phyloP scores from a whole-genome alignment of 2,797 vertebrate species.

The Glossophaga mutica region DNA sequence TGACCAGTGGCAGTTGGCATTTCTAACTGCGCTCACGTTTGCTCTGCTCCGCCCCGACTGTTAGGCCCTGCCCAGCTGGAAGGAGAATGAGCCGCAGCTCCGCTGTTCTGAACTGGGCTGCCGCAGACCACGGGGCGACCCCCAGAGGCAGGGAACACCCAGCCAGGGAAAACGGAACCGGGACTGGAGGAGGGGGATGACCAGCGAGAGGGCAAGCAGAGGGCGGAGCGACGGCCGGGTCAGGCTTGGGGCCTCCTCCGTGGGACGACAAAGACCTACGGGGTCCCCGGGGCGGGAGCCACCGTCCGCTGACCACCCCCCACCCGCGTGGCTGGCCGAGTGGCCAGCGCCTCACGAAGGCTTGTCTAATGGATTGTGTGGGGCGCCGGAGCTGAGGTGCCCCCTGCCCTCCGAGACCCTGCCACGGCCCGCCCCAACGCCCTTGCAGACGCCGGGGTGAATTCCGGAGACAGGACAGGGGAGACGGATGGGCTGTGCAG shows the following conservation, averaged over 20 bases:
- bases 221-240: rapidly evolving
- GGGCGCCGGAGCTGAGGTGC: neutral
- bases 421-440: neutral
- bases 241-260: rapidly evolving
- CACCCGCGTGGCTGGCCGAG: rapidly evolving
- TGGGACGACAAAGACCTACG: neutral
- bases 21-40: no score
- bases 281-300: neutral
- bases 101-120: neutral
- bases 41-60: neutral
- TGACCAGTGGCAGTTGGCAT: no score
- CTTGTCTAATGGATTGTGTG: rapidly evolving
- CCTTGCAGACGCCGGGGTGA: no score
- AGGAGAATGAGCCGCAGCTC: neutral
- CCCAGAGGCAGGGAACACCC: neutral
- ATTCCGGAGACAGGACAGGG: neutral
- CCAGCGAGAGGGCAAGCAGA: neutral
- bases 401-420: neutral
- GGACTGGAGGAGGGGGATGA: neutral
- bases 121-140: neutral
- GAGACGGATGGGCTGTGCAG: rapidly evolving
- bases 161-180: no score
- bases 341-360: rapidly evolving
- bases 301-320: no score
- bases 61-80: neutral